Percentiles rank a stretch among this genome's conserved stretches.
Evolutionary conservation across 2,888 invertebrate species (phyloP).

Genomic region (Tortricodes alternella): DNA sequence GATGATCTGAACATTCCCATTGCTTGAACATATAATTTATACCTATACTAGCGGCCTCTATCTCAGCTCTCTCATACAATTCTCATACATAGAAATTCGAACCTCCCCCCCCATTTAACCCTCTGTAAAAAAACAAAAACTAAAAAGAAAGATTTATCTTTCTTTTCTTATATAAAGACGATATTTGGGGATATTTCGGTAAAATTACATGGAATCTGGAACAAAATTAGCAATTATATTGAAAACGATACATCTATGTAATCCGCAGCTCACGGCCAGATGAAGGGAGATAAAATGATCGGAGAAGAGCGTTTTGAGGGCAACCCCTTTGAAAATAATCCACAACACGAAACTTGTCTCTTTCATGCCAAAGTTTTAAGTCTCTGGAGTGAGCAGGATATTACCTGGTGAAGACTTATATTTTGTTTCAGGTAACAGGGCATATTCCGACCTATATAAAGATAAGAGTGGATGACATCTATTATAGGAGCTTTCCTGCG

Average conservation of each 20-base stretch:
- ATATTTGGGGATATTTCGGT: too few relatives aligned
- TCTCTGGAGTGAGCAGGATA: background rate
- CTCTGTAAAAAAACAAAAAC: too few relatives aligned
- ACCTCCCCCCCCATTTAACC: too few relatives aligned
- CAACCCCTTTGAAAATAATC: conserved; percentile 4
- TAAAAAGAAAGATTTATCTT: too few relatives aligned
- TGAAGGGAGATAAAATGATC: conserved; percentile 8
- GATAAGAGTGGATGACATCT: conserved; percentile 4
- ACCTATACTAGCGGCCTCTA: too few relatives aligned
- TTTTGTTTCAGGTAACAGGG: background rate
- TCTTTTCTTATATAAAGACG: too few relatives aligned
- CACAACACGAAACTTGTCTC: background rate
- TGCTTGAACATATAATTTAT: background rate
- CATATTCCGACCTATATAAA: conserved; percentile 16
- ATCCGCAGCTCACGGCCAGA: conserved; percentile 1
- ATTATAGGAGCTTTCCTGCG: conserved; percentile 17
- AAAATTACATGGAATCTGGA: background rate
- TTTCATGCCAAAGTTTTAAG: background rate
- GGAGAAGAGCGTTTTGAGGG: conserved; percentile 6
- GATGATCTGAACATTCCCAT: background rate
- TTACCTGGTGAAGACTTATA: background rate
- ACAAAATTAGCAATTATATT: background rate
- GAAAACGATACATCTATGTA: background rate
- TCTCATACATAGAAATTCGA: too few relatives aligned
- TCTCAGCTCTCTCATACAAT: too few relatives aligned